A percentile compares a stretch with the other conserved stretches of the same genome.
Evolutionary conservation across 1,140 invertebrate genomes (phyloP).

Genomic region (Zaprionus tsacasi): DNA sequence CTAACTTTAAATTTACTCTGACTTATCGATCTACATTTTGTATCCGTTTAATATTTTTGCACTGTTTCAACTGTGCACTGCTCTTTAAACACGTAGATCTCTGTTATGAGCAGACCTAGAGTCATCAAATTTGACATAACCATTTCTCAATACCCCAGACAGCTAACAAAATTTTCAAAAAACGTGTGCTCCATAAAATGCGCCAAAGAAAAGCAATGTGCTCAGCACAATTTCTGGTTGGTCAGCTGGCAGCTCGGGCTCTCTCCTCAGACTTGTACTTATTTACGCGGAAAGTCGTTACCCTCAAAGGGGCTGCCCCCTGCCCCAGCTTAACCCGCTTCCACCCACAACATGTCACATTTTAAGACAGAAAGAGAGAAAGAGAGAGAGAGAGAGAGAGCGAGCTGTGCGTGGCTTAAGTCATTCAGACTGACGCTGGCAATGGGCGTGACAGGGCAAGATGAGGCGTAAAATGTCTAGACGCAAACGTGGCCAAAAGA

Average conservation of each 20-base stretch:
- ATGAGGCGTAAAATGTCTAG: slow-evolving; percentile 32
- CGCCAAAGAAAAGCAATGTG: neutral
- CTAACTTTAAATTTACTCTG: no score
- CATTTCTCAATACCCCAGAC: neutral
- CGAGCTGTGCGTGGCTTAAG: slow-evolving; percentile 1
- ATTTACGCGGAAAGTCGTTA: neutral
- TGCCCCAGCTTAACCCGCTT: neutral
- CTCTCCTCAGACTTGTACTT: neutral
- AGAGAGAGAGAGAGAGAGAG: no score
- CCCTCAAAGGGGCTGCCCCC: neutral
- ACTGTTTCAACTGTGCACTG: neutral
- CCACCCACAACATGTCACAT: neutral
- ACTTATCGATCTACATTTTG: no score
- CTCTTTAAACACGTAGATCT: neutral
- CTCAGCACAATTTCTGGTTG: neutral
- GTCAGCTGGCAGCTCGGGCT: neutral
- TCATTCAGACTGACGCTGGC: neutral
- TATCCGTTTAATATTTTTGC: no score
- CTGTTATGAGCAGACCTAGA: neutral
- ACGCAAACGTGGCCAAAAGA: slow-evolving; percentile 18
- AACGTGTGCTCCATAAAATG: neutral
- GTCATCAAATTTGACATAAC: neutral
- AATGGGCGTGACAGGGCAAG: neutral
- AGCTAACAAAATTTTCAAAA: neutral
- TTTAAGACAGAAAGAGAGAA: neutral